A percentile compares a stretch with the other conserved stretches of the same genome.
These are phyloP conservation scores for Staurois parvus DNA, from an alignment of 2,797 vertebrate genomes.

Conservation along the genomic window DNA sequence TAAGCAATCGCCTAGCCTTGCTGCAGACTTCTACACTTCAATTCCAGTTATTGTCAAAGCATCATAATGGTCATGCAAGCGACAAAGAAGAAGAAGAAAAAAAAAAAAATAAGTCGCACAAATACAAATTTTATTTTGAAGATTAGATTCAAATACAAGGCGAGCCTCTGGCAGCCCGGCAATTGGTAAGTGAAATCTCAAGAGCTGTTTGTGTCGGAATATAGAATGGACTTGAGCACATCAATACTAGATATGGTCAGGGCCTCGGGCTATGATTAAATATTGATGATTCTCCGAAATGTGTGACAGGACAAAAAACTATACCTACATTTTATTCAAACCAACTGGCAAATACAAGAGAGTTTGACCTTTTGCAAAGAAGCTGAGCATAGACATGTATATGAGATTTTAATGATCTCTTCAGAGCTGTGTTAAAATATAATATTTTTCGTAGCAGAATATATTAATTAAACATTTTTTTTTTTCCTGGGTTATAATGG, in stretches of 20 bases:
- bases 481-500: not conserved
- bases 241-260: conserved; percentile 62
- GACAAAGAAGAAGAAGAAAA: conserved; percentile 17
- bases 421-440: conserved; percentile 4
- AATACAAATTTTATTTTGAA: conserved; percentile 60
- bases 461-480: conserved; percentile 33
- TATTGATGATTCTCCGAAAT: conserved; percentile 62
- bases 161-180: conserved; percentile 53
- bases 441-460: conserved; percentile 22
- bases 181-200: conserved; percentile 61
- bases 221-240: conserved; percentile 57
- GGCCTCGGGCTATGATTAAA: conserved; percentile 60
- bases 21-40: conserved; percentile 35
- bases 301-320: conserved; percentile 62
- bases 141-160: conserved; percentile 51
- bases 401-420: conserved; percentile 56
- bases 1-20: not conserved
- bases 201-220: conserved; percentile 59
- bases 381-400: conserved; percentile 57
- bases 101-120: conserved; percentile 2
- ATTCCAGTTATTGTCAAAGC: conserved; percentile 37
- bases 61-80: conserved; percentile 28
- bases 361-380: conserved; percentile 56
- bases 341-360: conserved; percentile 51
- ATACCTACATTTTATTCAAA: conserved; percentile 62